A percentile compares a stretch with the other conserved stretches of the same genome.
These are phyloP conservation scores for Marmota monax DNA, from an alignment of 2,113 vertebrate genomes.

Conservation along the genomic window DNA sequence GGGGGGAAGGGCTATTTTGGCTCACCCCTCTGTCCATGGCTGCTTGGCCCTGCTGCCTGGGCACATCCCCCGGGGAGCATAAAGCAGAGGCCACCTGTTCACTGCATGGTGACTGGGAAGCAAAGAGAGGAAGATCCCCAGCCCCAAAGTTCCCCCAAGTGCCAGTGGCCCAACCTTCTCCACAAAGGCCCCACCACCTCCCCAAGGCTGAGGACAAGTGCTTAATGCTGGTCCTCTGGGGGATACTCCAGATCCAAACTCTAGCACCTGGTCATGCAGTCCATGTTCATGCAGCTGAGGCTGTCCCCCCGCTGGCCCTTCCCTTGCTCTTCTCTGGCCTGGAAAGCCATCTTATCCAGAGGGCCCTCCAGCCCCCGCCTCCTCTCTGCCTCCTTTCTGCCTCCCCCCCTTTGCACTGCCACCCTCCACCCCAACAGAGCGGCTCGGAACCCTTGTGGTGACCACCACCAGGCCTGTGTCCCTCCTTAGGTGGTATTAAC, in stretches of 20 bases:
- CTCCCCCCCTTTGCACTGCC: background rate
- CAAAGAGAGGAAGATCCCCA: background rate
- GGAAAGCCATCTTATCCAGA: background rate
- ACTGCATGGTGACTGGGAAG: background rate
- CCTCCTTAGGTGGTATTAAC: background rate
- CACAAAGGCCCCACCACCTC: background rate
- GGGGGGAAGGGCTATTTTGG: background rate
- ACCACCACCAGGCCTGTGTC: background rate
- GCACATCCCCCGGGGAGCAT: background rate
- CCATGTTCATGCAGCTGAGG: background rate
- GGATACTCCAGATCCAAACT: background rate
- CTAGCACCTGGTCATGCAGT: background rate
- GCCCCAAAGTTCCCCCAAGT: background rate
- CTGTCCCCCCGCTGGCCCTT: background rate
- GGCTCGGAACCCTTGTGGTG: fast-evolving
- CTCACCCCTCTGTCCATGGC: background rate
- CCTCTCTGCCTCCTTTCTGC: background rate
- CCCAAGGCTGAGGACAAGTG: no score
- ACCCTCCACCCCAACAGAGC: background rate
- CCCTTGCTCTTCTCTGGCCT: background rate
- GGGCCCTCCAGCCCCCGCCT: background rate
- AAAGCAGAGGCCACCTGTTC: background rate
- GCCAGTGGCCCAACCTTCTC: background rate
- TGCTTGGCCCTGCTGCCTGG: background rate
- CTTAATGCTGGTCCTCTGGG: background rate